phyloP scores from a whole-genome alignment of 2,113 vertebrate genomes.

The Perca schrenkii region DNA sequence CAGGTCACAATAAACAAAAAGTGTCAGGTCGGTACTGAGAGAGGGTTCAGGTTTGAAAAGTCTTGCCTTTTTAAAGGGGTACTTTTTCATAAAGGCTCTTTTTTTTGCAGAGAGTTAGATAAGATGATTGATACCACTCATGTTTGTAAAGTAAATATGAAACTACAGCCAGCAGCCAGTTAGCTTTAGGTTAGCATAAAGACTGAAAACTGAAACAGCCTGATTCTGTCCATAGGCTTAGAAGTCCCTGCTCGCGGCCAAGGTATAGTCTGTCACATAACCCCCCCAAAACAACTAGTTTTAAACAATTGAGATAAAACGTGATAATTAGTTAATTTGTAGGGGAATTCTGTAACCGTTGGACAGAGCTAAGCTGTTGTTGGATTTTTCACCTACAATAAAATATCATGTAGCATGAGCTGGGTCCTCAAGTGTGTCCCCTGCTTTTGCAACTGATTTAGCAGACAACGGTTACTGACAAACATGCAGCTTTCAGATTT shows the following conservation, averaged over 20 bases:
- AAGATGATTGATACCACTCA: neutral
- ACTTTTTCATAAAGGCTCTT: neutral
- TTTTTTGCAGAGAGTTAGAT: neutral
- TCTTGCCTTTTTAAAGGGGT: neutral
- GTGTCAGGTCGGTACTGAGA: neutral
- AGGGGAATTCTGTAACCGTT: neutral
- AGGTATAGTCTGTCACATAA: neutral
- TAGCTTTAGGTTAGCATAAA: neutral
- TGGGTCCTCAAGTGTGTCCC: neutral
- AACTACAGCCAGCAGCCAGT: conserved; percentile 2
- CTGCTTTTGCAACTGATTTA: neutral
- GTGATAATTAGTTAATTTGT: neutral
- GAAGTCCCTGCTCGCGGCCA: neutral
- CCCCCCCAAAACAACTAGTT: neutral
- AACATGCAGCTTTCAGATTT: neutral
- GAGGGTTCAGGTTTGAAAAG: neutral
- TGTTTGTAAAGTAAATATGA: neutral
- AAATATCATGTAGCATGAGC: neutral
- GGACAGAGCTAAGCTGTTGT: neutral
- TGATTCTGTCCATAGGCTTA: neutral
- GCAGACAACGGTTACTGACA: neutral
- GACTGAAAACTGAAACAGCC: neutral
- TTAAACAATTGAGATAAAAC: neutral
- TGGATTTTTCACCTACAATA: neutral
- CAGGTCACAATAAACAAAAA: neutral